These are phyloP conservation scores for Rhingia campestris DNA, from an alignment of 2,888 invertebrate species.

Conservation along the genomic window DNA sequence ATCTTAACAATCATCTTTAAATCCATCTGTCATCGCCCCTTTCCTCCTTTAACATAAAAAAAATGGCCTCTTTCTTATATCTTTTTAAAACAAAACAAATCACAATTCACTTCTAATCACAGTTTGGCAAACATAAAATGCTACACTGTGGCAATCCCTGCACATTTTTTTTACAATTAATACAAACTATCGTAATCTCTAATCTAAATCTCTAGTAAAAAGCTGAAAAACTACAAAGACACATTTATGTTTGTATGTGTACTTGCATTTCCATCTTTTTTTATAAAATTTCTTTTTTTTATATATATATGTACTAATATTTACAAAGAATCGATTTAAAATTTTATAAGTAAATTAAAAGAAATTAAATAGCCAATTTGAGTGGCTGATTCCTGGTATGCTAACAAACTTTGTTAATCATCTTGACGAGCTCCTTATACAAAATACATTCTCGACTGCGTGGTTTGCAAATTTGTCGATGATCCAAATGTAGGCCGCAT, in stretches of 20 bases:
- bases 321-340: constrained; percentile 43
- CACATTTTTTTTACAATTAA: constrained; percentile 36
- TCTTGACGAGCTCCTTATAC: constrained; percentile 86
- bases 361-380: constrained; percentile 19
- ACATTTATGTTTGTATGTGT: constrained; percentile 9
- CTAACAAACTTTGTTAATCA: constrained; percentile 84
- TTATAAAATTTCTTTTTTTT: constrained; percentile 20
- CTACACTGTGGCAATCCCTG: constrained; percentile 40
- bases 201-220: constrained; percentile 20
- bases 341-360: constrained; percentile 9
- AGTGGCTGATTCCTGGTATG: constrained; percentile 12
- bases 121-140: constrained; percentile 12
- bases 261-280: constrained; percentile 1
- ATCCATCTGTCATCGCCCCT: constrained; percentile 18
- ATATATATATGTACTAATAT: constrained; percentile 41
- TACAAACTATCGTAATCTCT: neutral
- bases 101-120: constrained; percentile 50
- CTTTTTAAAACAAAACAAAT: constrained; percentile 38
- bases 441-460: constrained; percentile 87
- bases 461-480: constrained; percentile 94
- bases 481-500: constrained; percentile 89
- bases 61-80: constrained; percentile 32
- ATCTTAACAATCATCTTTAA: constrained; percentile 43
- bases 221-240: constrained; percentile 22
- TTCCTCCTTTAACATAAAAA: constrained; percentile 14